Conservation (phyloP, 2,888 invertebrate species). For the Amphipoea oculea region DNA sequence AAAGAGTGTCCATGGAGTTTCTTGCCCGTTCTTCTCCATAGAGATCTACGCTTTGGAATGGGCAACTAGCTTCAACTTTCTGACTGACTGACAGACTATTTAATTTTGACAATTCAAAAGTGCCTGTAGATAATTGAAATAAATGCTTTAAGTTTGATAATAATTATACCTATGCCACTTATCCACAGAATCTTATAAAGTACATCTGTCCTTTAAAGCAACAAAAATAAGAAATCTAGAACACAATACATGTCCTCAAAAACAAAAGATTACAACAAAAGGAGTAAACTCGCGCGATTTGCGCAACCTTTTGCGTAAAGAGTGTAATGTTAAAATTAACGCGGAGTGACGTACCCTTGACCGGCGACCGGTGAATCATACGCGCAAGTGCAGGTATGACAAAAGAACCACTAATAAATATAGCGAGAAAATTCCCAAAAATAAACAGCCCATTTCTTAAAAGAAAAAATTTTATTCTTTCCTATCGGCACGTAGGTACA, state of each 20-base stretch:
- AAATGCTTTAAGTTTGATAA: too few species aligned
- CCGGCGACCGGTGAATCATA: slow-evolving; percentile 74
- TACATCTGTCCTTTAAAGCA: slow-evolving; percentile 11
- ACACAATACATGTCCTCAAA: slow-evolving; percentile 55
- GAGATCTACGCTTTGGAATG: too few species aligned
- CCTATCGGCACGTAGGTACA: too few species aligned
- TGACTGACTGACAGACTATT: too few species aligned
- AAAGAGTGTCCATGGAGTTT: too few species aligned
- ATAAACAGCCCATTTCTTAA: not conserved
- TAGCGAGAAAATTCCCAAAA: too few species aligned
- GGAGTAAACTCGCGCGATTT: slow-evolving; percentile 54
- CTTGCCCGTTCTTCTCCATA: too few species aligned
- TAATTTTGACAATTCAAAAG: too few species aligned
- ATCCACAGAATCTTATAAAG: not conserved
- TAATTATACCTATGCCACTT: too few species aligned
- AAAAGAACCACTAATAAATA: slow-evolving; percentile 1
- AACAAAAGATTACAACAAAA: slow-evolving; percentile 64
- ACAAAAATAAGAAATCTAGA: slow-evolving; percentile 53
- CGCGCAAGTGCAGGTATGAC: slow-evolving; percentile 19
- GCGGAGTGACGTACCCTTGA: slow-evolving; percentile 71
- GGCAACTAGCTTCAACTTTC: too few species aligned
- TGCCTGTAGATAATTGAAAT: too few species aligned
- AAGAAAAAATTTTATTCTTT: too few species aligned
- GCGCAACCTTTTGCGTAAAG: slow-evolving; percentile 62
- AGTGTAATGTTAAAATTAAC: slow-evolving; percentile 65